Conservation (phyloP, 2,113 vertebrate species). For the Lasiurus cinereus region DNA sequence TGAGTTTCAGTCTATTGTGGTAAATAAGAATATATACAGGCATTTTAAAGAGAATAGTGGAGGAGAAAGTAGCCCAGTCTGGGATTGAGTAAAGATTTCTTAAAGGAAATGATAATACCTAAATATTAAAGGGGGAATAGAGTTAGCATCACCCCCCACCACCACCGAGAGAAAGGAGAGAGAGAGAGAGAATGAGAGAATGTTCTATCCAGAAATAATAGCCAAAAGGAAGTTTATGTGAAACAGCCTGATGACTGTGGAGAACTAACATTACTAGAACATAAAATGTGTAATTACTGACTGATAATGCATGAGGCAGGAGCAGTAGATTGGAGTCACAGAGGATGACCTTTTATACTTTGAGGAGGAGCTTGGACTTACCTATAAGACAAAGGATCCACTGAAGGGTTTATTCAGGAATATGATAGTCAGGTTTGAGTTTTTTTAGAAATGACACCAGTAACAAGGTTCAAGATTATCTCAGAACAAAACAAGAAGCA, state of each 20-base stretch:
- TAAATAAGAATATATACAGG: background rate
- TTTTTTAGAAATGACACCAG: background rate
- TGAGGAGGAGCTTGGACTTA: background rate
- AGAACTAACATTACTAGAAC: background rate
- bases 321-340: background rate
- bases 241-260: background rate
- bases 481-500: background rate
- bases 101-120: background rate
- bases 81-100: background rate
- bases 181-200: background rate
- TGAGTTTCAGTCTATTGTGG: background rate
- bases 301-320: background rate
- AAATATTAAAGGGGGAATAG: conserved; percentile 7
- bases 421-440: background rate
- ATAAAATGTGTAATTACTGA: background rate
- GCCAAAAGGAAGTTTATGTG: background rate
- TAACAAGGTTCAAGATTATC: background rate
- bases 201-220: background rate
- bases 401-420: background rate
- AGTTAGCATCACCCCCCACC: background rate
- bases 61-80: background rate
- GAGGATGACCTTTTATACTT: background rate
- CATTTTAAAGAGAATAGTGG: background rate
- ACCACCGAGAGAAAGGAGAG: no score
- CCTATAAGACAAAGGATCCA: background rate